Evolutionary conservation across 2,113 vertebrate species (phyloP).

Genomic region (Mobula hypostoma): DNA sequence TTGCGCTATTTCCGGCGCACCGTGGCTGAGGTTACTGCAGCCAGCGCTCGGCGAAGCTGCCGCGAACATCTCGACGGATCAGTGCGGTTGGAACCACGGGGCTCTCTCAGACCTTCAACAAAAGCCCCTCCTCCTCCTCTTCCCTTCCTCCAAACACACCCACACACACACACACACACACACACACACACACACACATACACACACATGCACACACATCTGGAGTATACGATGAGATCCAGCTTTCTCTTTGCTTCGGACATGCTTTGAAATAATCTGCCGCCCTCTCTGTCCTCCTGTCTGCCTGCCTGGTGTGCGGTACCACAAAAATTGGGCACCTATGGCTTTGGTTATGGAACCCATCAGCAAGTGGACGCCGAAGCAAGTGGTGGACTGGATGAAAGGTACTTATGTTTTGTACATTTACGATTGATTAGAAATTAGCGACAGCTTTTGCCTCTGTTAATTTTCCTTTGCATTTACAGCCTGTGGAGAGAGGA

Average conservation of each 20-base stretch:
- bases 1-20: slow-evolving; percentile 35
- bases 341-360: slow-evolving; percentile 87
- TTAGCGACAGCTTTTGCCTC: slow-evolving; percentile 21
- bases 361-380: slow-evolving; percentile 85
- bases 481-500: slow-evolving; percentile 41
- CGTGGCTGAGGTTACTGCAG: slow-evolving; percentile 23
- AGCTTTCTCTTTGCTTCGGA: slow-evolving; percentile 58
- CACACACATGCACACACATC: slow-evolving; percentile 45
- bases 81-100: slow-evolving; percentile 4
- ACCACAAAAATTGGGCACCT: slow-evolving; percentile 68
- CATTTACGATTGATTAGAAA: background rate
- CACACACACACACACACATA: slow-evolving; percentile 42
- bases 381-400: slow-evolving; percentile 86
- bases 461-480: slow-evolving; percentile 39
- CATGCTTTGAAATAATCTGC: slow-evolving; percentile 63
- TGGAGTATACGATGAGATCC: slow-evolving; percentile 69
- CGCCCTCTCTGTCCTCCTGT: slow-evolving; percentile 44
- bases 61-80: slow-evolving; percentile 13
- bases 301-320: slow-evolving; percentile 46
- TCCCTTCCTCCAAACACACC: slow-evolving; percentile 36
- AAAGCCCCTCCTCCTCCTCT: background rate
- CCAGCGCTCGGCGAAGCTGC: slow-evolving; percentile 5
- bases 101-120: background rate
- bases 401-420: slow-evolving; percentile 64
- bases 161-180: background rate